Percentiles rank a stretch among this genome's conserved stretches.
Conservation (phyloP, 2,113 vertebrate species). For the Arothron firmamentum region DNA sequence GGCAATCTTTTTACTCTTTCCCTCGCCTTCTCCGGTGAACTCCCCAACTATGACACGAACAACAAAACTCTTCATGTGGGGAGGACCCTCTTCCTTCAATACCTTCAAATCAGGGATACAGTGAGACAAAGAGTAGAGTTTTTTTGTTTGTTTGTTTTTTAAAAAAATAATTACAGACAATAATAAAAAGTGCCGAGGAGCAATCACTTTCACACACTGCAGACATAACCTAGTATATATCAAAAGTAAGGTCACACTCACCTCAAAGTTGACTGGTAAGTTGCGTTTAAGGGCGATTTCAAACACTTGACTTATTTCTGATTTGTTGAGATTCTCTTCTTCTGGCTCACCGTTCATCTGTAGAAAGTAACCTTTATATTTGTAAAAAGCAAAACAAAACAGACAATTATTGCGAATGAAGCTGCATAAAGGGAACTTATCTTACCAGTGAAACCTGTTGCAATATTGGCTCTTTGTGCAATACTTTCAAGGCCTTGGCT, state of each 20-base stretch:
- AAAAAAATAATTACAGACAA: no score
- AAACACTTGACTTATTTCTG: slow-evolving; percentile 99
- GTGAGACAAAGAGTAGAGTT: neutral
- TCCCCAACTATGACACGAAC: slow-evolving; percentile 90
- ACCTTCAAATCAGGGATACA: slow-evolving; percentile 78
- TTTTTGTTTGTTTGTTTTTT: no score
- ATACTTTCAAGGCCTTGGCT: slow-evolving; percentile 87
- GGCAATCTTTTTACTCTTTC: slow-evolving; percentile 98
- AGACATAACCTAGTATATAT: neutral
- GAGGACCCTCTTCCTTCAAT: slow-evolving; percentile 92
- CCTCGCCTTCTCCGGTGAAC: slow-evolving; percentile 91
- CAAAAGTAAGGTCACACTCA: slow-evolving; percentile 43
- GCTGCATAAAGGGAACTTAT: slow-evolving; percentile 1
- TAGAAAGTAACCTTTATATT: slow-evolving; percentile 12
- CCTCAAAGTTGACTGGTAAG: slow-evolving; percentile 98
- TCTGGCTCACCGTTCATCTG: slow-evolving; percentile 89
- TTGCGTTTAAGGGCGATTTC: slow-evolving; percentile 98
- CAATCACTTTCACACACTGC: neutral
- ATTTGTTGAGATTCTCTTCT: slow-evolving; percentile 98
- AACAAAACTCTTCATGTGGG: slow-evolving; percentile 96
- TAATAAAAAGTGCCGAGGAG: no score
- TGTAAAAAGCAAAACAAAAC: neutral
- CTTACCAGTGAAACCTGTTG: slow-evolving; percentile 85
- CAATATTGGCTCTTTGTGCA: slow-evolving; percentile 89
- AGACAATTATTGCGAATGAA: neutral